Conservation (phyloP, 2,113 vertebrate species). For the Percina caprodes region DNA sequence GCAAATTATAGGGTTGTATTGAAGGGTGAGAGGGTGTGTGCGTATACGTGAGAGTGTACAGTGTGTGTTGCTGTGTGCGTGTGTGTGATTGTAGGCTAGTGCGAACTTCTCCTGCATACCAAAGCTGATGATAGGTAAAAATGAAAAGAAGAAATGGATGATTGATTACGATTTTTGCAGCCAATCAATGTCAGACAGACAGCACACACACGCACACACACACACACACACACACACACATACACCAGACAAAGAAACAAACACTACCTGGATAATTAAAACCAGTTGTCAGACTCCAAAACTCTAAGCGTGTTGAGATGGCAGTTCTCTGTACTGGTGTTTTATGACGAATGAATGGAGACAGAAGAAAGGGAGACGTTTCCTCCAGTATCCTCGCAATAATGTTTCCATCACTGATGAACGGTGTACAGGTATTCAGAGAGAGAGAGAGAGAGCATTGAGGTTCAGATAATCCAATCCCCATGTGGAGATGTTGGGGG, state of each 20-base stretch:
- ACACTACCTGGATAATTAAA: constrained; percentile 26
- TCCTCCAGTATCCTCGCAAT: constrained; percentile 36
- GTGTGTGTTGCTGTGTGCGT: constrained; percentile 26
- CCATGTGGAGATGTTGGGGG: neutral
- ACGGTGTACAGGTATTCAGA: constrained; percentile 20
- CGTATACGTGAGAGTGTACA: constrained; percentile 33
- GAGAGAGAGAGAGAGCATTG: neutral
- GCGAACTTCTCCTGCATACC: constrained; percentile 71
- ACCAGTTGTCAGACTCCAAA: constrained; percentile 34
- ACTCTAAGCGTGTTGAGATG: neutral
- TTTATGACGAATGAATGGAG: constrained; percentile 13
- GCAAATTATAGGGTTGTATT: constrained; percentile 82
- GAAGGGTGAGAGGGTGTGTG: constrained; percentile 68
- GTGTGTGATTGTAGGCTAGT: constrained; percentile 54
- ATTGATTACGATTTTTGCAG: constrained; percentile 41
- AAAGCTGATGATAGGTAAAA: constrained; percentile 66
- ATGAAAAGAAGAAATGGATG: constrained; percentile 44
- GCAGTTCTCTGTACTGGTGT: constrained; percentile 6
- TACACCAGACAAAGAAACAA: constrained; percentile 10
- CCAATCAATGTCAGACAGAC: constrained; percentile 34
- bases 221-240: constrained; percentile 12
- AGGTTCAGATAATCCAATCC: constrained; percentile 5
- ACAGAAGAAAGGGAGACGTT: neutral
- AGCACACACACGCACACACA: constrained; percentile 26
- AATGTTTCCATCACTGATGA: constrained; percentile 24